Percentiles rank a stretch among this genome's conserved stretches.
These are phyloP conservation scores for Aromia moschata DNA, from an alignment of 2,888 invertebrate genomes.

Conservation along the genomic window DNA sequence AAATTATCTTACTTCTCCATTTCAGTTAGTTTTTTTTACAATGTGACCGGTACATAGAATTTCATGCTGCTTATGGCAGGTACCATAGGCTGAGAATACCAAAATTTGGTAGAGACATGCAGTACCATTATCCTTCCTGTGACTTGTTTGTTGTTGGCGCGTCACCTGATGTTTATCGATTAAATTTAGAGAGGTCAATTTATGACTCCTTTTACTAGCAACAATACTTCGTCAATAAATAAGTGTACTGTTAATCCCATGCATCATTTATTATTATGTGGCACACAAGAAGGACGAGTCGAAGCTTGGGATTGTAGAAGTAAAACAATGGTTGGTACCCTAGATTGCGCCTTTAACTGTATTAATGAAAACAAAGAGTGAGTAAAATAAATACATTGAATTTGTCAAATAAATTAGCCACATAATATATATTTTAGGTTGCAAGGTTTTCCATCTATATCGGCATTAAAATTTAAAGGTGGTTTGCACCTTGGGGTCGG, in stretches of 20 bases:
- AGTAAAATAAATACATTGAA: conserved; percentile 47
- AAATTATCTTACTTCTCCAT: no score
- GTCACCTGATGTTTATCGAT: conserved; percentile 74
- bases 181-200: conserved; percentile 97
- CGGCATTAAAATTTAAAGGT: conserved; percentile 82
- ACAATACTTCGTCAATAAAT: conserved; percentile 79
- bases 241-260: conserved; percentile 87
- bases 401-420: no score
- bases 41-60: conserved; percentile 91
- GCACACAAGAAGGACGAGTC: conserved; percentile 89
- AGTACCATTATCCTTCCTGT: conserved; percentile 88
- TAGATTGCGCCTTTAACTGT: conserved; percentile 83
- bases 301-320: conserved; percentile 97
- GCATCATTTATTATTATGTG: conserved; percentile 87
- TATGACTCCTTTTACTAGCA: conserved; percentile 82
- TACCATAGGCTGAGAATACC: conserved; percentile 93
- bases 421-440: conserved; percentile 68
- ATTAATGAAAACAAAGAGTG: conserved; percentile 68
- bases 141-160: conserved; percentile 93
- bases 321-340: conserved; percentile 76
- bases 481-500: conserved; percentile 87
- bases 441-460: conserved; percentile 75
- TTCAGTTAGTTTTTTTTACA: conserved; percentile 87
- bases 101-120: conserved; percentile 93
- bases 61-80: conserved; percentile 93